Conservation (phyloP, 2,797 vertebrate species). For the Odontamblyopus lacepedii region DNA sequence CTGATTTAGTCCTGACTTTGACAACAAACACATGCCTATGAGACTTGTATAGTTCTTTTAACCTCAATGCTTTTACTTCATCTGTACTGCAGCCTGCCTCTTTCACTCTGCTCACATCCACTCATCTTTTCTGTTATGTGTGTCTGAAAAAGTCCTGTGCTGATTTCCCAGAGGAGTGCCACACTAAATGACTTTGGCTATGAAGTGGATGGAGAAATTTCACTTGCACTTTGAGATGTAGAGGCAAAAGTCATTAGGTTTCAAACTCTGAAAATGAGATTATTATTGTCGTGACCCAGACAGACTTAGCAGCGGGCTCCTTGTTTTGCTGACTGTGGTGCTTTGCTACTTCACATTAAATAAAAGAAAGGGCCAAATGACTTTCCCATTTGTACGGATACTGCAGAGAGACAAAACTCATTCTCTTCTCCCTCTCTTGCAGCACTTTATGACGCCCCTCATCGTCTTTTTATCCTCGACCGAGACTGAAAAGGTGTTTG, state of each 20-base stretch:
- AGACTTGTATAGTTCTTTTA: not conserved
- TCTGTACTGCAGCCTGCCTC: not conserved
- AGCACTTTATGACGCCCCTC: conserved; percentile 96
- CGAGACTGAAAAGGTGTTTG: conserved; percentile 91
- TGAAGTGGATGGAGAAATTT: conserved; percentile 60
- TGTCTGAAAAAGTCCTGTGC: conserved; percentile 35
- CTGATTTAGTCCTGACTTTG: not conserved
- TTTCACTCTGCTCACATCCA: conserved; percentile 21
- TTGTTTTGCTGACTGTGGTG: conserved; percentile 66
- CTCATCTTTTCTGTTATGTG: conserved; percentile 43
- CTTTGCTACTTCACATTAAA: conserved; percentile 48
- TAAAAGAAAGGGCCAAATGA: conserved; percentile 53
- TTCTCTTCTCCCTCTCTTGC: conserved; percentile 41
- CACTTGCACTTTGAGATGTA: conserved; percentile 53
- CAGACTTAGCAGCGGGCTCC: conserved; percentile 22
- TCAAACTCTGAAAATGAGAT: conserved; percentile 70
- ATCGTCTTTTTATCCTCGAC: conserved; percentile 83
- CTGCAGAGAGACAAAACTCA: conserved; percentile 34
- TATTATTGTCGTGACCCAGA: conserved; percentile 66
- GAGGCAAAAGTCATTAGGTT: conserved; percentile 65
- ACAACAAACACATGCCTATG: not conserved
- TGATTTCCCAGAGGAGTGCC: conserved; percentile 62
- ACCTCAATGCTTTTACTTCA: not conserved
- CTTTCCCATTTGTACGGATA: conserved; percentile 39
- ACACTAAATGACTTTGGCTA: conserved; percentile 58